These are phyloP conservation scores for Chaetodon auriga DNA, from an alignment of 2,113 vertebrate genomes.

Conservation along the genomic window DNA sequence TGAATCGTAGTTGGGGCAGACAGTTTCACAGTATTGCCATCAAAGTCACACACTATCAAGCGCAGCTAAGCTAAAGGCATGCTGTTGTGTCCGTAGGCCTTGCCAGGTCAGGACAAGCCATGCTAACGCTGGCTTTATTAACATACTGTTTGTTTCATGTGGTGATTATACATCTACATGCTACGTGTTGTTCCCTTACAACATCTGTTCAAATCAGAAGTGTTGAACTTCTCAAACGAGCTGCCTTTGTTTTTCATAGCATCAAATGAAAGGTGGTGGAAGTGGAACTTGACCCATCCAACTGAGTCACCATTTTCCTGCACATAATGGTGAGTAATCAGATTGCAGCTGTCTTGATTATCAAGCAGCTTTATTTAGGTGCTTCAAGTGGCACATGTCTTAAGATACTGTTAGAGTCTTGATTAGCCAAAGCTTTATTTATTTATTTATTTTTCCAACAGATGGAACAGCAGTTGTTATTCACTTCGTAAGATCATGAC, in stretches of 20 bases:
- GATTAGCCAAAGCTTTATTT: not conserved
- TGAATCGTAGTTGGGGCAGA: accelerated
- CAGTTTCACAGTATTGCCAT: accelerated
- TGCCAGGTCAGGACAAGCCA: constrained; percentile 61
- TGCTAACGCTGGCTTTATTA: constrained; percentile 20
- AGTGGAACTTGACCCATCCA: constrained; percentile 78
- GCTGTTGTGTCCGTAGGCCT: constrained; percentile 67
- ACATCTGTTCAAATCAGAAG: not conserved
- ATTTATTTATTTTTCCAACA: not conserved
- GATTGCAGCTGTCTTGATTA: constrained; percentile 67
- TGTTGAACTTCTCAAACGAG: not conserved
- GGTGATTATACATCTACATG: accelerated
- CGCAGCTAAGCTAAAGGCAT: constrained; percentile 56
- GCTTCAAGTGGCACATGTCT: constrained; percentile 14
- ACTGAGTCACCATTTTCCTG: constrained; percentile 80
- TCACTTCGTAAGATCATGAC: not conserved
- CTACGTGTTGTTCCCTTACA: accelerated
- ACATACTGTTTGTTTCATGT: not conserved
- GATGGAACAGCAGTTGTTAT: not conserved
- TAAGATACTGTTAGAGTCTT: not conserved
- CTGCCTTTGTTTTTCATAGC: constrained; percentile 35
- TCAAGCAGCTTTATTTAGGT: constrained; percentile 50
- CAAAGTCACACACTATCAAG: not conserved
- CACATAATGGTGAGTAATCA: constrained; percentile 82
- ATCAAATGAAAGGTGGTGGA: constrained; percentile 73